Percentiles rank a stretch among this genome's conserved stretches.
Conservation (phyloP, 2,113 vertebrate species). For the Mormyrus iriodes region DNA sequence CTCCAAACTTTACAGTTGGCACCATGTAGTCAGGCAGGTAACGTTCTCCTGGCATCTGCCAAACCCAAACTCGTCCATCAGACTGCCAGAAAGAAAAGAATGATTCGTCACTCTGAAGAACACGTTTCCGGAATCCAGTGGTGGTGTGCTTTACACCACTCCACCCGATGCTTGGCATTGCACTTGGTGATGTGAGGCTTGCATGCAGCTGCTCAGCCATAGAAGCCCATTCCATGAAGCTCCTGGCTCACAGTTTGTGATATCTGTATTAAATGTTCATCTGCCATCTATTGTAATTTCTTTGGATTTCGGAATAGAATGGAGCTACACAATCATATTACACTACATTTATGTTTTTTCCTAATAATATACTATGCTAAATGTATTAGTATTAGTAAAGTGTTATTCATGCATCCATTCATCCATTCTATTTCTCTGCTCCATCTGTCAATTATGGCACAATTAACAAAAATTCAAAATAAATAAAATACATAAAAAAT, state of each 20-base stretch:
- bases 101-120: not conserved
- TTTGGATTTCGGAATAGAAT: not conserved
- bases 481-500: not conserved
- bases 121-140: not conserved
- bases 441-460: not conserved
- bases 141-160: not conserved
- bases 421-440: not conserved
- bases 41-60: not conserved
- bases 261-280: not conserved
- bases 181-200: not conserved
- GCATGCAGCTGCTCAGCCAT: not conserved
- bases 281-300: not conserved
- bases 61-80: not conserved
- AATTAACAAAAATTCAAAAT: not conserved
- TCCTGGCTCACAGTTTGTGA: not conserved
- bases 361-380: not conserved
- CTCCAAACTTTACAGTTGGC: not conserved
- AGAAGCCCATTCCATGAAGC: not conserved
- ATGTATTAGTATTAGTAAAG: not conserved
- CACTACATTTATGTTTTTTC: not conserved
- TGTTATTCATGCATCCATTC: not conserved
- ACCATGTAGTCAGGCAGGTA: not conserved
- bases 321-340: not conserved
- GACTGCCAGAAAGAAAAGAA: not conserved
- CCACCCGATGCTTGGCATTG: not conserved